Evolutionary conservation across 2,113 vertebrate species (phyloP).

Genomic region (Urocynchramus pylzowi): DNA sequence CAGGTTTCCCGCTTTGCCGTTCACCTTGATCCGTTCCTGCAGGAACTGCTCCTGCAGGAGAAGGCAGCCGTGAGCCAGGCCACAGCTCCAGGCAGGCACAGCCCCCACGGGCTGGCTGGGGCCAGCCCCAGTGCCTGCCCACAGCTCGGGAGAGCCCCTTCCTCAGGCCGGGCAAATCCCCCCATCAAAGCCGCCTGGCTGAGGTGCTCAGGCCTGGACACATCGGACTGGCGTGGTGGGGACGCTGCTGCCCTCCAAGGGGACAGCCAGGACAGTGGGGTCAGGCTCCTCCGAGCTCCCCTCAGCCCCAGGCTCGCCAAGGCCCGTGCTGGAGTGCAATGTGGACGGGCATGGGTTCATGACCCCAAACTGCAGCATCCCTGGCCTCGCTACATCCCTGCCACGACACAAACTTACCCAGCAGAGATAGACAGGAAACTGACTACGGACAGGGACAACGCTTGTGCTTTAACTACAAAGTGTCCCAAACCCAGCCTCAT

Average conservation of each 20-base stretch:
- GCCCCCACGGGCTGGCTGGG: fast-evolving
- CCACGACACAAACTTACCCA: fast-evolving
- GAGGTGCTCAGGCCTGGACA: not conserved
- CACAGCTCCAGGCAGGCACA: fast-evolving
- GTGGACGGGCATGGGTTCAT: fast-evolving
- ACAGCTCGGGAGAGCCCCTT: fast-evolving
- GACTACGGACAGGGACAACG: fast-evolving
- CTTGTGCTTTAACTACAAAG: not conserved
- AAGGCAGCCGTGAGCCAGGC: fast-evolving
- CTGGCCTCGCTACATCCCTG: not conserved
- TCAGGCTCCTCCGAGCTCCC: fast-evolving
- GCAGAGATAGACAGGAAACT: fast-evolving
- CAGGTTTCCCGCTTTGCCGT: constrained; percentile 92
- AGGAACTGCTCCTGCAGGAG: constrained; percentile 90
- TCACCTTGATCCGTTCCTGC: constrained; percentile 96
- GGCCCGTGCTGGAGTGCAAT: fast-evolving
- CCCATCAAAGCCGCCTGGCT: fast-evolving
- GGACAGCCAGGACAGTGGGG: fast-evolving
- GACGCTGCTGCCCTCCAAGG: fast-evolving
- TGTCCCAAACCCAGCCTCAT: not conserved
- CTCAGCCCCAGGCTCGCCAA: not conserved
- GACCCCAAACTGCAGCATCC: not conserved
- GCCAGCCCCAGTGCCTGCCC: fast-evolving
- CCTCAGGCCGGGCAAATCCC: fast-evolving
- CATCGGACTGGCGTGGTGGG: fast-evolving